These are phyloP conservation scores for Magallana angulata DNA, from an alignment of 1,140 invertebrate species.

Conservation along the genomic window DNA sequence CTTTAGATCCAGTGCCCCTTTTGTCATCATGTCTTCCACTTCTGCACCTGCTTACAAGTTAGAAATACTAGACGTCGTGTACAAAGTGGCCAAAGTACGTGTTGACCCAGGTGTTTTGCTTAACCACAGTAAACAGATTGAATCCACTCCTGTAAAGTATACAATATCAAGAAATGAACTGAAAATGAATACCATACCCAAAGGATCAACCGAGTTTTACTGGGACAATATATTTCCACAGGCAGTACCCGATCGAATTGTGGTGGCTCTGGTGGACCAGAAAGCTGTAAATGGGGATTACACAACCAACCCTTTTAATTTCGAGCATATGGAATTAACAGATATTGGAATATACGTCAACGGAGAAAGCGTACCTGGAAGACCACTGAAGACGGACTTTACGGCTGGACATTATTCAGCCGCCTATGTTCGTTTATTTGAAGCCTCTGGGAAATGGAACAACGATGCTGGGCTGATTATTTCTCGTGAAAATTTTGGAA, in stretches of 20 bases:
- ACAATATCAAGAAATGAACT: slow-evolving; percentile 40
- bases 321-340: slow-evolving; percentile 27
- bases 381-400: slow-evolving; percentile 48
- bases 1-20: slow-evolving; percentile 46
- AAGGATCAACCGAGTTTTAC: slow-evolving; percentile 44
- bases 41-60: slow-evolving; percentile 37
- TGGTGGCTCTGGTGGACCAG: background rate
- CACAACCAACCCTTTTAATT: slow-evolving; percentile 52
- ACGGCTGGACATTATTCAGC: background rate
- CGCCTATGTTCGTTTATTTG: slow-evolving; percentile 27
- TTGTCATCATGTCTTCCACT: slow-evolving; percentile 44
- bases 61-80: slow-evolving; percentile 48
- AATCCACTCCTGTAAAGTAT: slow-evolving; percentile 49
- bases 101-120: slow-evolving; percentile 50
- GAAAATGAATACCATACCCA: slow-evolving; percentile 42
- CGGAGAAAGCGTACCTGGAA: slow-evolving; percentile 47
- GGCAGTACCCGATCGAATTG: slow-evolving; percentile 38
- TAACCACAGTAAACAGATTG: slow-evolving; percentile 49
- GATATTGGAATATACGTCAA: slow-evolving; percentile 49
- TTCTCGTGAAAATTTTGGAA: slow-evolving; percentile 17
- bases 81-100: slow-evolving; percentile 46
- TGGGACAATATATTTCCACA: slow-evolving; percentile 54
- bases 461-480: slow-evolving; percentile 42
- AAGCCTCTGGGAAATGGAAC: slow-evolving; percentile 48
- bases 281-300: slow-evolving; percentile 40